Conservation (phyloP, 2,888 invertebrate genomes). For the Phortica magna region DNA sequence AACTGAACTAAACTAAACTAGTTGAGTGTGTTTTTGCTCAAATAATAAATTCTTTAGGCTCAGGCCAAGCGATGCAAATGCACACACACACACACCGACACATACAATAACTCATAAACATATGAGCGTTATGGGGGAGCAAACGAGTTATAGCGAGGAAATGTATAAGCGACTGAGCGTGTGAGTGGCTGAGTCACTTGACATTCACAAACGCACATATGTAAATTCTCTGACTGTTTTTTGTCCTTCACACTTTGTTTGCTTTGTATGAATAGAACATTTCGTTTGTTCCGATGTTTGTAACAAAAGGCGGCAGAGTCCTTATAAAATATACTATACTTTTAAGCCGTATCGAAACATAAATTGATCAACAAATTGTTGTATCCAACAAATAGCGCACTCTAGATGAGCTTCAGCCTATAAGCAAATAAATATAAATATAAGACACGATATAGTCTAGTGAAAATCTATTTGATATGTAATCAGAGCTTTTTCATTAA, state of each 20-base stretch:
- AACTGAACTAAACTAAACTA: slow-evolving; percentile 45
- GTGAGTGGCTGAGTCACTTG: neutral
- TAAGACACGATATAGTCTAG: no score
- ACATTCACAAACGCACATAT: neutral
- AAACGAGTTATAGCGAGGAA: neutral
- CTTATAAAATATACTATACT: no score
- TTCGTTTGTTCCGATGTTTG: no score
- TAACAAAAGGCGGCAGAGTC: no score
- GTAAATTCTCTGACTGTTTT: neutral
- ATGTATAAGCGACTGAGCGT: neutral
- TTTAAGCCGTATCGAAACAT: no score
- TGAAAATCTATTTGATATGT: no score
- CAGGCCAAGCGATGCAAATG: slow-evolving; percentile 13
- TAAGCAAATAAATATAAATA: neutral
- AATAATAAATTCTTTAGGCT: slow-evolving; percentile 41
- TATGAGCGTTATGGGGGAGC: slow-evolving; percentile 16
- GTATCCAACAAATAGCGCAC: no score
- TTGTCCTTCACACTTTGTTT: slow-evolving; percentile 1
- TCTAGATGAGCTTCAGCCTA: neutral
- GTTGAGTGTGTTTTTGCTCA: slow-evolving; percentile 20
- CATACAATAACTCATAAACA: slow-evolving; percentile 36
- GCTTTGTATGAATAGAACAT: neutral
- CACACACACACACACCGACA: slow-evolving; percentile 35
- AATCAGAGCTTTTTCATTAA: no score
- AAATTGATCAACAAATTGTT: no score